Evolutionary conservation across 2,888 invertebrate species (phyloP), one percentile per base, ranked within the genome.

Genomic region (Aromia moschata): DNA sequence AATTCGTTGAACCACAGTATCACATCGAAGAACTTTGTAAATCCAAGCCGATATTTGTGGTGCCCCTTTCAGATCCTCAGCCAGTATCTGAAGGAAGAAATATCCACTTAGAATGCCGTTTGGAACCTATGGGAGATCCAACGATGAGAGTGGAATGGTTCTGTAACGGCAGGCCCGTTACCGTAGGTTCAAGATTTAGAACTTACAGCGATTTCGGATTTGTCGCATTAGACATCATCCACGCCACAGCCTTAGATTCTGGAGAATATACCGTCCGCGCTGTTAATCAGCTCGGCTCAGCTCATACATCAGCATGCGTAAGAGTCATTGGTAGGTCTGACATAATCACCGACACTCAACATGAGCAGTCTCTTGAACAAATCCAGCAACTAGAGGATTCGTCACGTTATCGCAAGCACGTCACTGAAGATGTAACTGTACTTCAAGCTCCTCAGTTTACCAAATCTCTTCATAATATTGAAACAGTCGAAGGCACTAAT

Each of bases 151-250:
- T 96, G 0, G 93, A 95, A 81, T 96, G 96, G 96, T 96, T 92
- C 86, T 94, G 93, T 74, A 96, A 98, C 80, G 97, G 96, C 18
- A 88, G 89, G 74, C 87, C 93, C 5, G 89, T 93, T 11, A 94
- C 95, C 20, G 91, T 94, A 33, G 94, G 94, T 38, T 94, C 94
- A 41, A 88, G 98, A 75, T 98, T 96, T 84, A 89, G 91, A 77
- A 96, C 96, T 16, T 94, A 96, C 78, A 93, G 96, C 75, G 98
- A 99, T 78, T 98, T 98, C 79, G 98, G 98, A 12, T 97, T 94
- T 79, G 96, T 98, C 52, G 96, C 98, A 31, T 83, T 99, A 69
- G 98, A 98, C 75, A 96, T 99, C 60, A 88, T 96, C 63, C 94
- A 96, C 77, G 91, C 94, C 14, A 95, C 93, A 54, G 91, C 94